A percentile compares a stretch with the other conserved stretches of the same genome.
Conservation (phyloP, 2,797 vertebrate genomes). For the Artibeus lituratus region DNA sequence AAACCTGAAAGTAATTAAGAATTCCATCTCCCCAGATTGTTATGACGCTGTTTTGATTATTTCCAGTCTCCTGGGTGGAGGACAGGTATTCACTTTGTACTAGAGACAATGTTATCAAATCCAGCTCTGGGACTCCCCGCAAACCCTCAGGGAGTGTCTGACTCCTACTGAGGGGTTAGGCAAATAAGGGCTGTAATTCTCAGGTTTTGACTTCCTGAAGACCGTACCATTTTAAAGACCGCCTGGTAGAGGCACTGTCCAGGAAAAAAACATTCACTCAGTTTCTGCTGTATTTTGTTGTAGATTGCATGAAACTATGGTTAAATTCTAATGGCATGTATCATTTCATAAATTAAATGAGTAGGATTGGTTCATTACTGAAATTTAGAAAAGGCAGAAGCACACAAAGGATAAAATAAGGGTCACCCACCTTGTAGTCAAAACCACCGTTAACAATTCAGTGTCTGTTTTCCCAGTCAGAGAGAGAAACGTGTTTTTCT, state of each 20-base stretch:
- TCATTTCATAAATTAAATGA: background rate
- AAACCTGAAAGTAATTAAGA: conserved; percentile 40
- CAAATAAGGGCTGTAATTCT: background rate
- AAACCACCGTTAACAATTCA: background rate
- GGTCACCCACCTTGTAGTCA: background rate
- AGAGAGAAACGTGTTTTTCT: background rate
- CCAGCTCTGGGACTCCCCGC: background rate
- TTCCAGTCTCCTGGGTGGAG: conserved; percentile 39
- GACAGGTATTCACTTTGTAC: conserved; percentile 16
- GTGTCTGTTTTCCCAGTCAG: background rate
- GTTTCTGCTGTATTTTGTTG: background rate
- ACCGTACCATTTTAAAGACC: background rate
- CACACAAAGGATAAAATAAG: background rate
- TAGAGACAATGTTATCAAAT: background rate
- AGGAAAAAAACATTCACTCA: background rate
- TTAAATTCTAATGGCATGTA: background rate
- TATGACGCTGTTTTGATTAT: conserved; percentile 18
- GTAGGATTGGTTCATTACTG: background rate
- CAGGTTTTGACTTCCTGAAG: background rate
- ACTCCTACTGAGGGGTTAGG: background rate
- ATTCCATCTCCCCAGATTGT: conserved; percentile 22
- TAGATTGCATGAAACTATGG: background rate
- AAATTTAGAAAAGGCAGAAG: background rate
- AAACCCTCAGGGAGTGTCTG: background rate
- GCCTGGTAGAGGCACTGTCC: background rate